Evolutionary conservation across 2,113 vertebrate genomes (phyloP).

Genomic region (Pedetes capensis): DNA sequence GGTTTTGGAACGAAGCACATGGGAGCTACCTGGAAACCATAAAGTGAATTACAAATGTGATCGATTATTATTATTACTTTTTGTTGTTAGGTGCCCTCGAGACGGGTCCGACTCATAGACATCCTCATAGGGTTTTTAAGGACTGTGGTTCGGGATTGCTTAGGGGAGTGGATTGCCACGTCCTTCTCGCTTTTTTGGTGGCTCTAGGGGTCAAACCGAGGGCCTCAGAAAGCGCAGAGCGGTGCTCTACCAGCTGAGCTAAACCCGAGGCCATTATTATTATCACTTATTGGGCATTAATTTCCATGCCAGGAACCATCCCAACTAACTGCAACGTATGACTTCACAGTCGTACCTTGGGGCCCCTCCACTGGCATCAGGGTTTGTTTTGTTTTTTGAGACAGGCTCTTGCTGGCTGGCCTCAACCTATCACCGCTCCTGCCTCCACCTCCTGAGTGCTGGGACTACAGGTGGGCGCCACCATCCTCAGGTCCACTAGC

Average conservation of each 20-base stretch:
- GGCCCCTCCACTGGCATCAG: background rate
- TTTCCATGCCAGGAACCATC: background rate
- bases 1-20: background rate
- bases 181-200: too few relatives aligned
- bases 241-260: too few relatives aligned
- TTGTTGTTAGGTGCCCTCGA: too few relatives aligned
- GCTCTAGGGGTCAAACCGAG: too few relatives aligned
- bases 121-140: too few relatives aligned
- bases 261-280: too few relatives aligned
- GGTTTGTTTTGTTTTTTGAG: background rate
- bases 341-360: background rate
- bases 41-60: background rate
- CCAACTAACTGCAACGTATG: background rate
- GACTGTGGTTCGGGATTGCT: too few relatives aligned
- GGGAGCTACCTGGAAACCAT: slow-evolving; percentile 7
- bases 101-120: too few relatives aligned
- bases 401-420: background rate
- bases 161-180: too few relatives aligned
- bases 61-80: background rate
- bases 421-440: background rate
- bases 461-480: background rate
- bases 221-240: too few relatives aligned
- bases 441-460: background rate
- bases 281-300: background rate
- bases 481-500: background rate